Percentiles rank a stretch among this genome's conserved stretches.
Conservation (phyloP, 2,888 invertebrate species). For the Oasisia sp. region DNA sequence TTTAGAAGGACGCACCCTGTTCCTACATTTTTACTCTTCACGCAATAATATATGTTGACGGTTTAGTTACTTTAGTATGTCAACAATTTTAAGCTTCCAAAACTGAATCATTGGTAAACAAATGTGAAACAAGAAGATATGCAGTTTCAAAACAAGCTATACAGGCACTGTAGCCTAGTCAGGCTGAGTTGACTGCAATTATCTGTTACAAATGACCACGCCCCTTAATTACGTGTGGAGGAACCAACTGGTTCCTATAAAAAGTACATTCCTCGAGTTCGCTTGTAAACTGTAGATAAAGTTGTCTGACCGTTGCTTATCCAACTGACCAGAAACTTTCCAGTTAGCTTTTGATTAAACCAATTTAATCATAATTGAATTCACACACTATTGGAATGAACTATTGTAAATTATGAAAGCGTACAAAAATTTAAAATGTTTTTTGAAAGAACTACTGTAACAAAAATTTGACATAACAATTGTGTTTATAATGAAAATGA, state of each 20-base stretch:
- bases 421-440: not conserved
- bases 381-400: not conserved
- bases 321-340: not conserved
- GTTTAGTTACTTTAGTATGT: too few relatives aligned
- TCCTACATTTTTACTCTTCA: too few relatives aligned
- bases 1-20: too few relatives aligned
- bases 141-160: too few relatives aligned
- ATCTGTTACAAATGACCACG: too few relatives aligned
- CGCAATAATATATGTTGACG: too few relatives aligned
- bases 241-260: not conserved
- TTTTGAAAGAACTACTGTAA: not conserved
- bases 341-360: not conserved
- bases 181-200: too few relatives aligned
- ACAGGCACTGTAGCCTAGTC: too few relatives aligned
- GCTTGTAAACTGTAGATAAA: not conserved
- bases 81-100: too few relatives aligned
- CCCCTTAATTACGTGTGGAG: too few relatives aligned
- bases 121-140: too few relatives aligned
- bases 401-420: not conserved
- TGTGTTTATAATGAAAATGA: slow-evolving; percentile 24
- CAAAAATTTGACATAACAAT: not conserved
- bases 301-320: not conserved
- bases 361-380: not conserved
- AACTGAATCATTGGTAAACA: too few relatives aligned
- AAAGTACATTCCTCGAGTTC: not conserved